A percentile compares a stretch with the other conserved stretches of the same genome.
These are phyloP conservation scores for Gobio occitaniae DNA, from an alignment of 2,797 vertebrate species.

Conservation along the genomic window DNA sequence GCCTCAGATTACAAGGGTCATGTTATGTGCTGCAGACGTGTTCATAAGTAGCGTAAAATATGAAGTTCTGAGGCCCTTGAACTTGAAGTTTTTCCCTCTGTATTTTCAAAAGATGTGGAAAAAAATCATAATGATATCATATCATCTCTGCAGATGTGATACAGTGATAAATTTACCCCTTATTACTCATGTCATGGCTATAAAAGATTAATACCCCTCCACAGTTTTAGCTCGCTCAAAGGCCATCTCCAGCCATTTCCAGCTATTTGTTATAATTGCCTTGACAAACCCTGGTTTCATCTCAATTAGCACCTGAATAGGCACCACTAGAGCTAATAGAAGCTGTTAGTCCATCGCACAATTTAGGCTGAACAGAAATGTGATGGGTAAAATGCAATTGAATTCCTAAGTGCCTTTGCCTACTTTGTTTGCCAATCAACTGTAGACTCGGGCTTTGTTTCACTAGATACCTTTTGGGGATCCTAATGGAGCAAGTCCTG, in stretches of 20 bases:
- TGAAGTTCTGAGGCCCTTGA: conserved; percentile 87
- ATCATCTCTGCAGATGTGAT: conserved; percentile 90
- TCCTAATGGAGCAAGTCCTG: conserved; percentile 68
- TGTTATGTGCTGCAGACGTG: conserved; percentile 67
- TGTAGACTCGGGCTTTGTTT: conserved; percentile 65
- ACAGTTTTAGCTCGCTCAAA: conserved; percentile 87
- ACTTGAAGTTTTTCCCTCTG: conserved; percentile 85
- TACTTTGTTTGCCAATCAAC: conserved; percentile 68
- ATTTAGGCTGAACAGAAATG: conserved; percentile 70
- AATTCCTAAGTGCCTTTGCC: conserved; percentile 67
- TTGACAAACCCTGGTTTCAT: conserved; percentile 93
- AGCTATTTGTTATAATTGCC: conserved; percentile 95
- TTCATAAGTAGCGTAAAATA: conserved; percentile 75
- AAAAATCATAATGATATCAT: conserved; percentile 86
- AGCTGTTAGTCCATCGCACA: conserved; percentile 84
- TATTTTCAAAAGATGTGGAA: conserved; percentile 73
- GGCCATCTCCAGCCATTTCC: conserved; percentile 93
- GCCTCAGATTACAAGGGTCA: not conserved
- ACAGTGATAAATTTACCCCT: conserved; percentile 91
- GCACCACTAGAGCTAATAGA: conserved; percentile 89
- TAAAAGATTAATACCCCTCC: conserved; percentile 90
- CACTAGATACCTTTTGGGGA: conserved; percentile 66
- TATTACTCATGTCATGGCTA: conserved; percentile 91
- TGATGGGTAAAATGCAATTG: conserved; percentile 71
- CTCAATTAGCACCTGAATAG: conserved; percentile 96